Conservation (phyloP, 1,140 invertebrate species). For the Drosophila pallidifrons region DNA sequence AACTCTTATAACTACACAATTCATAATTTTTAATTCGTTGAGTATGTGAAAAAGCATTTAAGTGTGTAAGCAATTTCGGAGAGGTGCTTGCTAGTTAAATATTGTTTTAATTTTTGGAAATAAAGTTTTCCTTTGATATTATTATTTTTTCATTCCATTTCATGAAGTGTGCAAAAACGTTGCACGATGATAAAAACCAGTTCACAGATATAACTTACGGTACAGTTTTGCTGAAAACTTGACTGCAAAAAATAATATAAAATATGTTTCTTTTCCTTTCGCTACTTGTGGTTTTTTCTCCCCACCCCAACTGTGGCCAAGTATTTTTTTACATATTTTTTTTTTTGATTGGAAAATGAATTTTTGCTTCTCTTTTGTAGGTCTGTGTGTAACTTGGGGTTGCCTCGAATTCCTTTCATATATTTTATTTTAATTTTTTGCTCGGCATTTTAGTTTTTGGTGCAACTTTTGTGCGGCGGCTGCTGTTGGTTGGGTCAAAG, state of each 20-base stretch:
- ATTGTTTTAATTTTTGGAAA: too few species aligned
- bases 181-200: too few species aligned
- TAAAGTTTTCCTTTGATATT: too few species aligned
- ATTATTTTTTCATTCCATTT: too few species aligned
- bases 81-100: too few species aligned
- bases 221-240: neutral
- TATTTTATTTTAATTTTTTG: constrained; percentile 21
- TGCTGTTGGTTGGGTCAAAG: constrained; percentile 41
- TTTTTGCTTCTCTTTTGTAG: constrained; percentile 46
- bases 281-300: constrained; percentile 59
- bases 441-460: constrained; percentile 31
- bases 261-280: constrained; percentile 40
- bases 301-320: constrained; percentile 29
- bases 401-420: constrained; percentile 29
- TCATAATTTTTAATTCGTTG: too few species aligned
- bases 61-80: too few species aligned
- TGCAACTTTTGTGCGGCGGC: constrained; percentile 68
- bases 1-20: too few species aligned
- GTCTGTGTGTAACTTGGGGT: constrained; percentile 26
- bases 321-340: constrained; percentile 38
- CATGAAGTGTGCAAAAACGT: too few species aligned
- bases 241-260: neutral
- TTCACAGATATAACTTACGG: neutral
- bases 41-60: too few species aligned
- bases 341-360: constrained; percentile 73